Percentiles rank a stretch among this genome's conserved stretches.
Evolutionary conservation across 2,113 vertebrate genomes (phyloP).

Genomic region (Penelope pileata): DNA sequence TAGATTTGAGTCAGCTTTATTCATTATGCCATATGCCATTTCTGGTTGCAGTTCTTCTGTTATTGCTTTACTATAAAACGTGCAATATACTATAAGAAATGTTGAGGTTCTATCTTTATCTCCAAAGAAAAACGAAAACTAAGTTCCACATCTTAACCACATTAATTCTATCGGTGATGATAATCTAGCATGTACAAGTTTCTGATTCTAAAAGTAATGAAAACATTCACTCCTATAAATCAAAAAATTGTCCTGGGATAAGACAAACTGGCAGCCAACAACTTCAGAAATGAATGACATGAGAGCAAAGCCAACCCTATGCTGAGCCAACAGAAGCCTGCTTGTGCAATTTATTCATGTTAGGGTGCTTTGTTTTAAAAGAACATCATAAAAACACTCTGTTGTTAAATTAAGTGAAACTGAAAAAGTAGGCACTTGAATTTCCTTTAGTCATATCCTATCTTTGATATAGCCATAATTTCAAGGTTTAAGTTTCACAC

Average conservation of each 20-base stretch:
- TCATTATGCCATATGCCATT: background rate
- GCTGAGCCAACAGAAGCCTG: background rate
- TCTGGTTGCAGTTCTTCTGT: background rate
- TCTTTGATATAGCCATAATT: background rate
- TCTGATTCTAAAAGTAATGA: background rate
- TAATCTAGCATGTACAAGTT: background rate
- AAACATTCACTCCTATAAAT: background rate
- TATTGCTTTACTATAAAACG: background rate
- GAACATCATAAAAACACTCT: background rate
- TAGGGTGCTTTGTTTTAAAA: background rate
- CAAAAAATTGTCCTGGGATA: background rate
- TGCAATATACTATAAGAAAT: background rate
- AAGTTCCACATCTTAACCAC: background rate
- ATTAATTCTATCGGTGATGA: background rate
- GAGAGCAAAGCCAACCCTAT: background rate
- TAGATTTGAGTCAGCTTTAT: background rate
- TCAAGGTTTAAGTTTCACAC: background rate
- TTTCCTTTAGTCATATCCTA: background rate
- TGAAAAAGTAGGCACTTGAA: background rate
- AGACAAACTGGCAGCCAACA: background rate
- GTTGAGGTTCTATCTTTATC: background rate
- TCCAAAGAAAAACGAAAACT: background rate
- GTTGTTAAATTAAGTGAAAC: background rate
- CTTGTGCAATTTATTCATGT: background rate
- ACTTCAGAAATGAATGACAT: background rate